Conservation (phyloP, 2,888 invertebrate species). For the Acleris cristana region DNA sequence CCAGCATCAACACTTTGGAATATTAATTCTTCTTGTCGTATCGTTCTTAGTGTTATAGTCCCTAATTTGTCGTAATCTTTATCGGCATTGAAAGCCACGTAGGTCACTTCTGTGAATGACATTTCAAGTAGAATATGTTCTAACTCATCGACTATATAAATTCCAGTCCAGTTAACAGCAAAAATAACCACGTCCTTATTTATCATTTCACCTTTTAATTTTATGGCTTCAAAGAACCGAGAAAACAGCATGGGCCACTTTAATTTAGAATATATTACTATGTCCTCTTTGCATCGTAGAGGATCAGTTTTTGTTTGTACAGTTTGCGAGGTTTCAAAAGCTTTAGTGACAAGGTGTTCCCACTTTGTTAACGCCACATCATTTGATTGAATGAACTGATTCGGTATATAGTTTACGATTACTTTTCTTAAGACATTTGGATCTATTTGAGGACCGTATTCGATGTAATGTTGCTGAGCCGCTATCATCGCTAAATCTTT, state of each 20-base stretch:
- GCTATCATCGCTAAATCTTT: constrained; percentile 94
- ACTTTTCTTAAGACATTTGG: constrained; percentile 87
- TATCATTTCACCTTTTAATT: constrained; percentile 87
- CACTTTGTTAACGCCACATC: constrained; percentile 87
- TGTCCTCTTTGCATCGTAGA: constrained; percentile 92
- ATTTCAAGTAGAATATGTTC: constrained; percentile 95
- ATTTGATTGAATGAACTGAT: constrained; percentile 86
- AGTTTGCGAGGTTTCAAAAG: constrained; percentile 89
- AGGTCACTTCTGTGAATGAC: constrained; percentile 93
- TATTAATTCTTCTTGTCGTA: constrained; percentile 94
- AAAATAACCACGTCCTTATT: constrained; percentile 91
- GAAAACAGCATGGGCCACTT: constrained; percentile 98
- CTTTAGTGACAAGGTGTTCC: constrained; percentile 88
- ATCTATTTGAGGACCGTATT: constrained; percentile 88
- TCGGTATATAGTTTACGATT: constrained; percentile 92
- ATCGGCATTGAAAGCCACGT: constrained; percentile 85
- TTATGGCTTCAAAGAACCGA: constrained; percentile 95
- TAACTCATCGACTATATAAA: constrained; percentile 95
- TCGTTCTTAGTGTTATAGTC: constrained; percentile 90
- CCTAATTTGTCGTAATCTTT: constrained; percentile 81
- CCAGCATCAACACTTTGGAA: constrained; percentile 95
- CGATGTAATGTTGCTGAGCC: constrained; percentile 95
- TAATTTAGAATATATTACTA: constrained; percentile 94
- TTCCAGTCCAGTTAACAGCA: constrained; percentile 97
- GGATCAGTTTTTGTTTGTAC: constrained; percentile 87